Conservation (phyloP, 2,888 invertebrate genomes). For the Tachina fera region DNA sequence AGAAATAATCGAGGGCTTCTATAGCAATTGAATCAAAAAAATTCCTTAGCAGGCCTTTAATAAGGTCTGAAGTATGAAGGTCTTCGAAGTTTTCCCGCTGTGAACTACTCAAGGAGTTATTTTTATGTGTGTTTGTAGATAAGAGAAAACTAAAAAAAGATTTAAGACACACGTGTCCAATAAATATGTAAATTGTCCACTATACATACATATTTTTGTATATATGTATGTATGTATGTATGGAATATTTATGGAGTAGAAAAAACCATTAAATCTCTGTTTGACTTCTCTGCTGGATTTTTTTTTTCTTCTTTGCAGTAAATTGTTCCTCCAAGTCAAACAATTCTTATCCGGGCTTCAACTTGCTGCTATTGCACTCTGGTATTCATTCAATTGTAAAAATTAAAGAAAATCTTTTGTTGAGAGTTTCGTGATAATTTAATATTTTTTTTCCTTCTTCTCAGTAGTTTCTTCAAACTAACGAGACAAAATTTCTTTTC, state of each 20-base stretch:
- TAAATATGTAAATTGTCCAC: too few relatives aligned
- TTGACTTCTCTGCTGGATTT: slow-evolving; percentile 27
- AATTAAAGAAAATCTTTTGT: slow-evolving; percentile 6
- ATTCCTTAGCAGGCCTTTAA: too few relatives aligned
- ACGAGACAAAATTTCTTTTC: not conserved
- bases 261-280: slow-evolving; percentile 36
- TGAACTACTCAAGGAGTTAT: too few relatives aligned
- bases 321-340: slow-evolving; percentile 23
- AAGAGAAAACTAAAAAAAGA: too few relatives aligned
- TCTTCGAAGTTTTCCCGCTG: too few relatives aligned
- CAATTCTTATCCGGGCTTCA: slow-evolving; percentile 12
- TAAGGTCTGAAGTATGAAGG: too few relatives aligned
- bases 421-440: slow-evolving; percentile 54
- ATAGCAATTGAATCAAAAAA: too few relatives aligned
- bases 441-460: not conserved
- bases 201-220: too few relatives aligned
- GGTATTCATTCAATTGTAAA: slow-evolving; percentile 31
- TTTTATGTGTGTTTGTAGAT: too few relatives aligned
- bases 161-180: too few relatives aligned
- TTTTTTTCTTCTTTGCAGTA: not conserved
- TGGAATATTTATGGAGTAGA: not conserved
- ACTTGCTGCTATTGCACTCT: slow-evolving; percentile 45
- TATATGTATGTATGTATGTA: too few relatives aligned
- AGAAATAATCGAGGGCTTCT: too few relatives aligned
- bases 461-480: slow-evolving; percentile 26